Evolutionary conservation across 2,888 invertebrate genomes (phyloP).

Genomic region (Elgonia sp.): DNA sequence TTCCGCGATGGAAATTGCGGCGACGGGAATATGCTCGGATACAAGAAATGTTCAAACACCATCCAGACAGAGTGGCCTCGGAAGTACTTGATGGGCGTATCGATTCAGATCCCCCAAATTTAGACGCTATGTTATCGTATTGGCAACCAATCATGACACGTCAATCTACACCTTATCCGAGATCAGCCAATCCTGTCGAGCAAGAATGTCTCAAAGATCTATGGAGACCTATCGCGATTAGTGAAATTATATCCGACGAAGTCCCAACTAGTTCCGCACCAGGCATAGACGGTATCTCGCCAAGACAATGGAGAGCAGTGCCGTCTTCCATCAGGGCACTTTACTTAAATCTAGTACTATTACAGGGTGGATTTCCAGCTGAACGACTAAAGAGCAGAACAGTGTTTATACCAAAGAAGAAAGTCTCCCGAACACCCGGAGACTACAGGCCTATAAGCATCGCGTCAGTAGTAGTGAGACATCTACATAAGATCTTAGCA

Average conservation of each 20-base stretch:
- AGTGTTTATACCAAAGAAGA: not conserved
- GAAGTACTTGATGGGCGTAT: slow-evolving; percentile 59
- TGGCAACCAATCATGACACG: slow-evolving; percentile 60
- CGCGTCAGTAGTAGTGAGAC: not conserved
- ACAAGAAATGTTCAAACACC: slow-evolving; percentile 66
- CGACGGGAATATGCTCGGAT: slow-evolving; percentile 83
- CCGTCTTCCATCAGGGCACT: slow-evolving; percentile 8
- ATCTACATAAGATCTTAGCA: not conserved
- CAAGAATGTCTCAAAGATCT: not conserved
- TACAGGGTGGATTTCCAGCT: slow-evolving; percentile 54
- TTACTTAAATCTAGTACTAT: slow-evolving; percentile 47
- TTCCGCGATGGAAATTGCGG: slow-evolving; percentile 33
- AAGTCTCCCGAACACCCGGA: not conserved
- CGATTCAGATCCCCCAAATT: slow-evolving; percentile 34
- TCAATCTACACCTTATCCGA: not conserved
- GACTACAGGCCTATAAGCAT: not conserved
- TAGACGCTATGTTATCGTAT: slow-evolving; percentile 37
- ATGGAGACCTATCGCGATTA: not conserved
- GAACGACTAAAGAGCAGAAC: slow-evolving; percentile 79
- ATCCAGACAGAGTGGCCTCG: slow-evolving; percentile 43
- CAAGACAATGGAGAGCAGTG: slow-evolving; percentile 39
- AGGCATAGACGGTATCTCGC: slow-evolving; percentile 33
- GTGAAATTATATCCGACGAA: not conserved
- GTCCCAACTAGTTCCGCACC: not conserved
- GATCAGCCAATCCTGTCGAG: not conserved